Evolutionary conservation across 2,888 invertebrate genomes (phyloP), one percentile per base, ranked within the genome.

Genomic region (Neocrepidodera transversa): DNA sequence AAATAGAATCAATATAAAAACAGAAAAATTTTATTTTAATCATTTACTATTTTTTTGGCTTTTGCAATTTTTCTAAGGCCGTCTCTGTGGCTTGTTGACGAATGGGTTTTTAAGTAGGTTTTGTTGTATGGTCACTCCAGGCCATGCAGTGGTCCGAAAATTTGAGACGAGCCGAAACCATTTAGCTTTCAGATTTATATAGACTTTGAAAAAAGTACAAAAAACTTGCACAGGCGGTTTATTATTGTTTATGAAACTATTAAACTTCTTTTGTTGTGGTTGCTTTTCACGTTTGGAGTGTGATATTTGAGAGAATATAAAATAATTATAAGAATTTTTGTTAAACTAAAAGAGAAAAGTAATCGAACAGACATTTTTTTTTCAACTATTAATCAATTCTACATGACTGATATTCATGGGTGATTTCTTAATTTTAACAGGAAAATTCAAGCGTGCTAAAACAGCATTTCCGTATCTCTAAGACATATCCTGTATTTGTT

Each of bases 31-130:
- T n/a, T n/a, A n/a, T n/a, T n/a, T n/a, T n/a, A n/a, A n/a, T n/a
- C n/a, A n/a, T n/a, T n/a, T n/a, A n/a, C n/a, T n/a, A n/a, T n/a
- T n/a, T n/a, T n/a, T n/a, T n/a, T n/a, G n/a, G n/a, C n/a, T n/a
- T n/a, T n/a, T n/a, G n/a, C 3, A 23, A 30, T 30, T 30, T 5
- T 11, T 4, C 32, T 32, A 4, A 32, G 6, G 3, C 32, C 32
- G 32, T 4, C n/a, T 13, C 32, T 32, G 32, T 32, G 11, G 3
- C 2, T 10, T 3, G 65, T 71, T 73, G 74, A 75, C 70, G 71
- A 69, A 74, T 73, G 72, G 59, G 57, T 70, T 71, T 73, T 73
- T 73, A 72, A 67, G 49, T 43, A 40, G 32, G 38, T 45, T 49
- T 50, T 57, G 56, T 62, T 54, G 51, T 60, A 45, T 50, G 36